phyloP scores from a whole-genome alignment of 2,797 vertebrate genomes.

The Gobio occitaniae region DNA sequence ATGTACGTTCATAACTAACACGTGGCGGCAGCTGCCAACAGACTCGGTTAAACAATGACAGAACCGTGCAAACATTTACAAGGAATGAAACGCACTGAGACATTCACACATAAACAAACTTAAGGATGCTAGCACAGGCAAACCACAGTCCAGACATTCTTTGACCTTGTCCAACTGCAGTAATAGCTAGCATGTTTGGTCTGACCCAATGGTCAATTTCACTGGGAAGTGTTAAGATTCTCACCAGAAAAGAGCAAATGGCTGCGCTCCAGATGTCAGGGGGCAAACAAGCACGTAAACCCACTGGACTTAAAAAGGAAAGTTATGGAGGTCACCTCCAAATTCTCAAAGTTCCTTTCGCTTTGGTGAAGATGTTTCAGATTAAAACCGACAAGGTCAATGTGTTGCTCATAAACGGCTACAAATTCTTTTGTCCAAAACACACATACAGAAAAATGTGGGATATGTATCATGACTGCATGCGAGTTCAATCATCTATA shows the following conservation, averaged over 20 bases:
- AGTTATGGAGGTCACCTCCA: slow-evolving; percentile 41
- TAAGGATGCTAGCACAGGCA: slow-evolving; percentile 34
- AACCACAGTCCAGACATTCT: slow-evolving; percentile 45
- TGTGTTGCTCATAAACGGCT: slow-evolving; percentile 23
- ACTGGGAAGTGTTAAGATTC: slow-evolving; percentile 59
- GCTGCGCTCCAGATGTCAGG: slow-evolving; percentile 40
- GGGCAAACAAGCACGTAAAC: slow-evolving; percentile 49
- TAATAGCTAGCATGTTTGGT: slow-evolving; percentile 54
- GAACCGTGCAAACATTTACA: slow-evolving; percentile 52
- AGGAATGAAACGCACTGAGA: slow-evolving; percentile 43
- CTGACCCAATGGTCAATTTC: slow-evolving; percentile 58
- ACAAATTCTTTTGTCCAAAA: background rate
- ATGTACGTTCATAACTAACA: slow-evolving; percentile 33
- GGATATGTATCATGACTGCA: background rate
- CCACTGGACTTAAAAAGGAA: slow-evolving; percentile 14
- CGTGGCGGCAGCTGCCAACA: slow-evolving; percentile 19
- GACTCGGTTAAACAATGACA: slow-evolving; percentile 33
- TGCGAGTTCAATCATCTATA: background rate
- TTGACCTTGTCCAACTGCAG: slow-evolving; percentile 55
- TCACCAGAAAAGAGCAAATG: slow-evolving; percentile 54
- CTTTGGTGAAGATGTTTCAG: slow-evolving; percentile 15
- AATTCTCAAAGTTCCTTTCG: slow-evolving; percentile 19
- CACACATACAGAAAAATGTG: slow-evolving; percentile 10
- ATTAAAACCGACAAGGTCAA: slow-evolving; percentile 31
- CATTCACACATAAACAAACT: slow-evolving; percentile 59